Evolutionary conservation across 2,797 vertebrate genomes (phyloP).

Genomic region (Mormyrus proboscirostris): DNA sequence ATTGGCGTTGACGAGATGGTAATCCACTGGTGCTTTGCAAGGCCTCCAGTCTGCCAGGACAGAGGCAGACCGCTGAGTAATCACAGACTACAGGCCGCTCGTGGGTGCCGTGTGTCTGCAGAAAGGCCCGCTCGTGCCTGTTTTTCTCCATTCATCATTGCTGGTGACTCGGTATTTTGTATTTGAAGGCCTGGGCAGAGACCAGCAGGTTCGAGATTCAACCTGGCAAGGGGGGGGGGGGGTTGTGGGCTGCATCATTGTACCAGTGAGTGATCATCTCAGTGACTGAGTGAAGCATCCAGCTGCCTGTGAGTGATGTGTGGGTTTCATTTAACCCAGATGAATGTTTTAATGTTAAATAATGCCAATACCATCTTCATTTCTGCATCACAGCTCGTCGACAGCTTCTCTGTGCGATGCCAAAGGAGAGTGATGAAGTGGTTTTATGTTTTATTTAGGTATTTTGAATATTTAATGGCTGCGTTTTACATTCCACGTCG

Average conservation of each 20-base stretch:
- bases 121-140: not conserved
- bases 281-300: not conserved
- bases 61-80: slow-evolving; percentile 8
- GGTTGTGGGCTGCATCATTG: not conserved
- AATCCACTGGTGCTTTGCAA: not conserved
- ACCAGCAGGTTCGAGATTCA: not conserved
- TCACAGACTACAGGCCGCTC: slow-evolving; percentile 24
- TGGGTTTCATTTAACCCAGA: not conserved
- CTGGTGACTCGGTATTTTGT: not conserved
- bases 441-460: not conserved
- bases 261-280: not conserved
- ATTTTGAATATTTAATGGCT: not conserved
- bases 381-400: not conserved
- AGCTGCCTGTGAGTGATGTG: not conserved
- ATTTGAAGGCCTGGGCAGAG: not conserved
- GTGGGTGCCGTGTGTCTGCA: not conserved
- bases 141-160: not conserved
- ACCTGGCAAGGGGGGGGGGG: not conserved
- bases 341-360: not conserved
- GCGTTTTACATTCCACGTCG: not conserved
- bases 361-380: not conserved
- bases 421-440: not conserved
- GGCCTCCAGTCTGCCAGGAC: not conserved
- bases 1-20: not conserved
- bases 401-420: not conserved